Base-by-base conservation (phyloP, 2,888 invertebrate species). In the Alsophila aescularia region DNA sequence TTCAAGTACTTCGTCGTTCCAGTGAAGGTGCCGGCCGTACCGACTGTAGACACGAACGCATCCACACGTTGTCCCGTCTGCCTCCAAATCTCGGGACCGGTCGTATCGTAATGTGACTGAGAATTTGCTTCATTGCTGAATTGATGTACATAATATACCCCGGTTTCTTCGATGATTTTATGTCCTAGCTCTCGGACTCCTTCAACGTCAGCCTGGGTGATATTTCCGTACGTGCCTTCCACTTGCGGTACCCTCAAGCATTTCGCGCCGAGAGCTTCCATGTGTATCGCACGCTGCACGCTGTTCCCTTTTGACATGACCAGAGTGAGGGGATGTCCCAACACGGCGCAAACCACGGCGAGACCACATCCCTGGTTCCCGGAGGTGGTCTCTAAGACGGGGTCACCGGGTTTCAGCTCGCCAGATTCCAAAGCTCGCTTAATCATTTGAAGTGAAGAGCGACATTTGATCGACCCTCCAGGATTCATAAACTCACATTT, bases 401-500 rank as follows among this genome's bases (percentile, higher is more conserved):
- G 82, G 7, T 58, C 73, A 2, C 87, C 87, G 3, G 88, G 87
- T 45, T 81, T 76, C 39, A 91, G 55, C 2, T 75, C 74, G 8
- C 90, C 90, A 13, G 69, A 72, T 18, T 74, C 74, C 1, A 69
- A 54, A 1, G 90, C 90, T 37, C 73, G 73, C 27, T 73, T 61
- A 52, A 91, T 83, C 90, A 90, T 90, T 54, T 81, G 73, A 40
- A 90, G 62, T 0, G 90, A 83, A 0, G 90, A 91, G 9, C 90
- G 83, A 51, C 84, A 84, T 75, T 91, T 91, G 29, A 91, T 81
- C 0, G 90, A 91, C 9, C 82, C 90, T 24, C 90, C 88, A 7
- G 90, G 90, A 48, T 90, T 91, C 89, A 89, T 90, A 56, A 85
- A 90, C 67, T 91, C 90, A 72, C 90, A 91, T 83, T 90, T 91